Evolutionary conservation across 2,888 invertebrate genomes (phyloP).

Genomic region (Griposia aprilina): DNA sequence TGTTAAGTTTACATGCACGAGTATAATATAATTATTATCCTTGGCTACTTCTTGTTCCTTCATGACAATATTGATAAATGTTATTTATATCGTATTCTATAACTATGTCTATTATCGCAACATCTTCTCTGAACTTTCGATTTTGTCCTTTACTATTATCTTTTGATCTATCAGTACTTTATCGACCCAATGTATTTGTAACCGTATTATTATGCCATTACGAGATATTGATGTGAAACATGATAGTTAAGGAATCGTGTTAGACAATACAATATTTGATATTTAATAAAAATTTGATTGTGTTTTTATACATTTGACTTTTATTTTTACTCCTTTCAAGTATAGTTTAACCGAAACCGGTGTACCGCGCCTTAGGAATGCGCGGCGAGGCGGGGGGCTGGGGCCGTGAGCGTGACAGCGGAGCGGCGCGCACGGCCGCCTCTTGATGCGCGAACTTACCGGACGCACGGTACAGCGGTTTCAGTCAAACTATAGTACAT

Average conservation of each 20-base stretch:
- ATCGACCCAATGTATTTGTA: constrained; percentile 84
- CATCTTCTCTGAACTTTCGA: constrained; percentile 53
- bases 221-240: constrained; percentile 89
- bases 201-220: constrained; percentile 84
- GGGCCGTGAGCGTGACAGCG: neutral
- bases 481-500: neutral
- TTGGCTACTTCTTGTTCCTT: constrained; percentile 87
- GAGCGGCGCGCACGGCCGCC: too few species aligned
- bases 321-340: constrained; percentile 71
- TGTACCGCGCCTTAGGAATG: neutral
- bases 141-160: constrained; percentile 57
- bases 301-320: constrained; percentile 84
- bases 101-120: constrained; percentile 50
- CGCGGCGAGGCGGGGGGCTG: neutral
- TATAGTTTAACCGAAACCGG: neutral
- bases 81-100: constrained; percentile 64
- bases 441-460: neutral
- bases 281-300: constrained; percentile 91
- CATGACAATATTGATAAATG: constrained; percentile 79
- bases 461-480: neutral
- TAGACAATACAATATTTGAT: constrained; percentile 91
- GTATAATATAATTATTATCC: constrained; percentile 65
- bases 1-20: constrained; percentile 60
- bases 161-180: constrained; percentile 77
- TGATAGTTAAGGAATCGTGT: constrained; percentile 90